Percentiles rank a stretch among this genome's conserved stretches.
Conservation (phyloP, 2,113 vertebrate species). For the Xyliphius kryptos region DNA sequence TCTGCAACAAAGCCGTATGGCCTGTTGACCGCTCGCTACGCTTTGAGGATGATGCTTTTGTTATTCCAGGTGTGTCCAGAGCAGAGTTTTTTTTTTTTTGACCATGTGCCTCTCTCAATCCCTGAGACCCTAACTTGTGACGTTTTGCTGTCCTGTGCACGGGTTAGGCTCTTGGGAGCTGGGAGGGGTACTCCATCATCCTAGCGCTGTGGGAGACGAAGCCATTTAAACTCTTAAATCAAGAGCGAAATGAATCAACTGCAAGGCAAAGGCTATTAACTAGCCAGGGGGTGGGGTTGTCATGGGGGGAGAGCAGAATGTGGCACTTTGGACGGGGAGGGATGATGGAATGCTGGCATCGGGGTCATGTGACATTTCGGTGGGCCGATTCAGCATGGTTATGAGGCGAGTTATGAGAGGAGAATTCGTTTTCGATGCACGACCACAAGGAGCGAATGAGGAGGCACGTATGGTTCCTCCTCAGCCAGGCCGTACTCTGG, state of each 20-base stretch:
- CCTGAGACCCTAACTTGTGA: conserved; percentile 99
- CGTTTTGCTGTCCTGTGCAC: conserved; percentile 97
- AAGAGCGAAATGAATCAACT: conserved; percentile 38
- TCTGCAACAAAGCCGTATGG: neutral
- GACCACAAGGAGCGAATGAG: conserved; percentile 11
- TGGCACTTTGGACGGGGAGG: conserved; percentile 9
- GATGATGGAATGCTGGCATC: conserved; percentile 38
- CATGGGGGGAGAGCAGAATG: conserved; percentile 38
- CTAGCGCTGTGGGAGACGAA: conserved; percentile 38
- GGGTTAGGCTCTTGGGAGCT: conserved; percentile 99
- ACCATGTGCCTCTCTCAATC: conserved; percentile 85
- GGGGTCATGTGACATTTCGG: conserved; percentile 50
- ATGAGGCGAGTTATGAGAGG: conserved; percentile 26
- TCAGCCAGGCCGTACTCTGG: conserved; percentile 8
- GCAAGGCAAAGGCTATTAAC: conserved; percentile 42
- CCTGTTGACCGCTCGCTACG: neutral
- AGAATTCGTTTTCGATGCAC: conserved; percentile 29
- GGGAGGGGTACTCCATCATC: conserved; percentile 82
- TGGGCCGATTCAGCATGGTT: conserved; percentile 40
- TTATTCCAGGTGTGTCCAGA: conserved; percentile 33
- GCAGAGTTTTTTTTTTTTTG: conserved; percentile 11
- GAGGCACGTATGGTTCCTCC: conserved; percentile 10
- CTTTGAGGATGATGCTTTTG: conserved; percentile 19
- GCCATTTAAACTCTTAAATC: conserved; percentile 27
- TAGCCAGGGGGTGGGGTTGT: conserved; percentile 46